Evolutionary conservation across 2,888 invertebrate genomes (phyloP).

Genomic region (Aphidius colemani): DNA sequence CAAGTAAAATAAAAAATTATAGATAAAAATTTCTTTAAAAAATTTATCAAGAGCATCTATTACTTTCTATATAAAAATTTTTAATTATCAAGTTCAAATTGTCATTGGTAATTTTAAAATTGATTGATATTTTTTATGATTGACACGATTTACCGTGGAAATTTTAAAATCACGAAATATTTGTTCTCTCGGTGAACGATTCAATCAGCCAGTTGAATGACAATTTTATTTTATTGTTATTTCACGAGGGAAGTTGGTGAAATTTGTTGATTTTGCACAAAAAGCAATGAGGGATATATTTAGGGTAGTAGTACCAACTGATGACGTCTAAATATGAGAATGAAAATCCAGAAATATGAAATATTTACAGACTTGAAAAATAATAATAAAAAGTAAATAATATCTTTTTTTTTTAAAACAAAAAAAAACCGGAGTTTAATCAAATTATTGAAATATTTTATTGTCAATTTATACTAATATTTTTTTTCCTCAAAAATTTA

Average conservation of each 20-base stretch:
- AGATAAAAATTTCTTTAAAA: slow-evolving; percentile 12
- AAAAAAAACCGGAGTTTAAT: background rate
- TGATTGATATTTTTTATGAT: too few relatives aligned
- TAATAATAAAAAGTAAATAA: background rate
- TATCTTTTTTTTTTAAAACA: background rate
- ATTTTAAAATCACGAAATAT: slow-evolving; percentile 9
- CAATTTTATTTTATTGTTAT: background rate
- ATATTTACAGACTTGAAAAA: slow-evolving; percentile 4
- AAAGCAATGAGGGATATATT: background rate
- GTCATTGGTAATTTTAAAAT: too few relatives aligned
- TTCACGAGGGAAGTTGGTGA: background rate
- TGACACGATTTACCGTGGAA: slow-evolving; percentile 3
- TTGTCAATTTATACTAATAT: too few relatives aligned
- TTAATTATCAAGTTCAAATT: background rate
- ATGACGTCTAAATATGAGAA: too few relatives aligned
- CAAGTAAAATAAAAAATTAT: slow-evolving; percentile 1
- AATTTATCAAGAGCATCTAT: slow-evolving; percentile 3
- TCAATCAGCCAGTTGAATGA: slow-evolving; percentile 9
- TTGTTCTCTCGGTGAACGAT: background rate
- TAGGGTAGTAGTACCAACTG: too few relatives aligned
- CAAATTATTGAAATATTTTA: too few relatives aligned
- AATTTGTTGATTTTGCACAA: slow-evolving; percentile 5
- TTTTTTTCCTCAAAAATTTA: too few relatives aligned
- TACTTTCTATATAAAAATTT: background rate
- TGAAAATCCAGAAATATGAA: slow-evolving; percentile 1